These are phyloP conservation scores for Poecilia latipinna DNA, from an alignment of 2,113 vertebrate species.

Conservation along the genomic window DNA sequence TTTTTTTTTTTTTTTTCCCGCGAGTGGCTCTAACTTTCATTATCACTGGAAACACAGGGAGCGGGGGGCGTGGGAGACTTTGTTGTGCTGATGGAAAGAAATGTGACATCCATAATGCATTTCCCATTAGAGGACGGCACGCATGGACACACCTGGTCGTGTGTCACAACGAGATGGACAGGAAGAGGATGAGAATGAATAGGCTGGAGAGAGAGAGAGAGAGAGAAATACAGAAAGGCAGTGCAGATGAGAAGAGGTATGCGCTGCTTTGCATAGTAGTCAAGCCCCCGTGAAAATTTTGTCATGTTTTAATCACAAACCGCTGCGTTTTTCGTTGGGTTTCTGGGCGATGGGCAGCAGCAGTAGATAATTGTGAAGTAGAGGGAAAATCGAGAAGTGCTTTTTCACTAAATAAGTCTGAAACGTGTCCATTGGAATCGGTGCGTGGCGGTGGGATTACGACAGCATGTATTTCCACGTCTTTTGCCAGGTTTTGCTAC, in stretches of 20 bases:
- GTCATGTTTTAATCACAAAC: too few species aligned
- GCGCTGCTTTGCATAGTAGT: too few species aligned
- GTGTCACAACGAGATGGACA: conserved; percentile 72
- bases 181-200: conserved; percentile 66
- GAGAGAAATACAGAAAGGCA: conserved; percentile 39
- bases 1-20: background rate
- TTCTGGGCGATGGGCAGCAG: too few species aligned
- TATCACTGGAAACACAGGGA: conserved; percentile 65
- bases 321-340: too few species aligned
- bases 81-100: conserved; percentile 77
- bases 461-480: too few species aligned
- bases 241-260: background rate
- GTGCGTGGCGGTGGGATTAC: too few species aligned
- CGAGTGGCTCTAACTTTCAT: conserved; percentile 70
- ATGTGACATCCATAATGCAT: conserved; percentile 81
- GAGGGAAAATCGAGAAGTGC: too few species aligned
- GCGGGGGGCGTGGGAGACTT: conserved; percentile 60
- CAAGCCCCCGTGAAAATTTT: too few species aligned
- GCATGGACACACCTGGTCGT: conserved; percentile 72
- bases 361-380: too few species aligned
- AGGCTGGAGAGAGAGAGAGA: conserved; percentile 14
- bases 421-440: too few species aligned
- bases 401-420: too few species aligned
- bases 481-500: too few species aligned
- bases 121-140: conserved; percentile 72